phyloP scores from a whole-genome alignment of 1,140 invertebrate species.

The Papilio glaucus region DNA sequence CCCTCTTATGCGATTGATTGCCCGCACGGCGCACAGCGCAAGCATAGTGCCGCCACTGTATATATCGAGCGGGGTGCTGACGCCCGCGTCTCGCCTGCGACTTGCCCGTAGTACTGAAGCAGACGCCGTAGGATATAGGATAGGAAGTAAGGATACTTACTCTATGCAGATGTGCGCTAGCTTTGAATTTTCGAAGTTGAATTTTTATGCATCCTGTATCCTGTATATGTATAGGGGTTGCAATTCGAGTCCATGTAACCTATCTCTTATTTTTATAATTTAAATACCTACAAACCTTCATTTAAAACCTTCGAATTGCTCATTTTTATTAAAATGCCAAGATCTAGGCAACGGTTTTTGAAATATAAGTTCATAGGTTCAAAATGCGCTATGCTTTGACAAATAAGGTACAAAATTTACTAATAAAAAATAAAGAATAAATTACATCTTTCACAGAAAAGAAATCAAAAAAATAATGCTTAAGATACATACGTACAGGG shows the following conservation, averaged over 20 bases:
- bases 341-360: no score
- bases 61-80: conserved; percentile 79
- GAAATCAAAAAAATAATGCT: no score
- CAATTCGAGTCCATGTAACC: conserved; percentile 6
- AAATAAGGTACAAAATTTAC: no score
- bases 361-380: no score
- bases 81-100: conserved; percentile 71
- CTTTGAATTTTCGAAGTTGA: conserved; percentile 31
- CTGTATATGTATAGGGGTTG: conserved; percentile 3
- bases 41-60: conserved; percentile 67
- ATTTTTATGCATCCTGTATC: conserved; percentile 28
- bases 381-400: no score
- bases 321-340: no score
- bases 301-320: no score
- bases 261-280: conserved; percentile 3
- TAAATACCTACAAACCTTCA: no score
- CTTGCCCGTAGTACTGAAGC: conserved; percentile 62
- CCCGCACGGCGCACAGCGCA: conserved; percentile 65
- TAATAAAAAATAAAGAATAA: no score
- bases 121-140: conserved; percentile 48
- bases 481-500: no score
- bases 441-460: no score
- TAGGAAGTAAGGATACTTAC: no score
- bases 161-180: conserved; percentile 41
- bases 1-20: conserved; percentile 69